These are phyloP conservation scores for Desmophyllum pertusum DNA, from an alignment of 92 coral and sea anemone species.

Conservation along the genomic window DNA sequence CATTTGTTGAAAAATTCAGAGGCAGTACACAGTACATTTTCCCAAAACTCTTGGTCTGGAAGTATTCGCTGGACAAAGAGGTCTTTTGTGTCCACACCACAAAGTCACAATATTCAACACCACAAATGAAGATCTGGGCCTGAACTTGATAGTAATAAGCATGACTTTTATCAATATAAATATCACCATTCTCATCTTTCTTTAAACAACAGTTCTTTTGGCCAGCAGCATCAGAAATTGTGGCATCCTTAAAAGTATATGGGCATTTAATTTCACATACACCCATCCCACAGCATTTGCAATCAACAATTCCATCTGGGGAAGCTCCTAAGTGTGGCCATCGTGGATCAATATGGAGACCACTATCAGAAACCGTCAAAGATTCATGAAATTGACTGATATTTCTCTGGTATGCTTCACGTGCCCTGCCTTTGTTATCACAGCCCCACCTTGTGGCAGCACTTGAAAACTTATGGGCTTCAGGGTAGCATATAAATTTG, in stretches of 20 bases:
- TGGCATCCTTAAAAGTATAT: neutral
- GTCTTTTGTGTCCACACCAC: conserved; percentile 37
- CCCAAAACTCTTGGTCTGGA: conserved; percentile 31
- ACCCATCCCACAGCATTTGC: conserved; percentile 64
- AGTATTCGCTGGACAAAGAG: conserved; percentile 29
- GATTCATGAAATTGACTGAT: conserved; percentile 41
- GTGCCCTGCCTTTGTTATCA: conserved; percentile 41
- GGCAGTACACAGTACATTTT: conserved; percentile 23
- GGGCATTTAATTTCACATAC: conserved; percentile 38
- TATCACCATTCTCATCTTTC: conserved; percentile 22
- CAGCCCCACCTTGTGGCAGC: conserved; percentile 52
- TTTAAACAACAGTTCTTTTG: conserved; percentile 18
- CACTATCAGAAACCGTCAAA: conserved; percentile 57
- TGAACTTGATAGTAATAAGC: conserved; percentile 20
- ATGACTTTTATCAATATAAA: conserved; percentile 28
- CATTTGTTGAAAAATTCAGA: conserved; percentile 30
- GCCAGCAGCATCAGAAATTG: conserved; percentile 23
- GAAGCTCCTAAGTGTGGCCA: conserved; percentile 73
- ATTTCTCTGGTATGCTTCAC: conserved; percentile 37
- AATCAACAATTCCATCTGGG: conserved; percentile 62
- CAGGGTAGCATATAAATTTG: conserved; percentile 54
- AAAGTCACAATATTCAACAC: conserved; percentile 14
- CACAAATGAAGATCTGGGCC: conserved; percentile 27
- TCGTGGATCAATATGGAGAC: conserved; percentile 53
- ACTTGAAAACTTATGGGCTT: conserved; percentile 43